phyloP scores from a whole-genome alignment of 2,888 invertebrate genomes.

The Agonopterix heracliana region DNA sequence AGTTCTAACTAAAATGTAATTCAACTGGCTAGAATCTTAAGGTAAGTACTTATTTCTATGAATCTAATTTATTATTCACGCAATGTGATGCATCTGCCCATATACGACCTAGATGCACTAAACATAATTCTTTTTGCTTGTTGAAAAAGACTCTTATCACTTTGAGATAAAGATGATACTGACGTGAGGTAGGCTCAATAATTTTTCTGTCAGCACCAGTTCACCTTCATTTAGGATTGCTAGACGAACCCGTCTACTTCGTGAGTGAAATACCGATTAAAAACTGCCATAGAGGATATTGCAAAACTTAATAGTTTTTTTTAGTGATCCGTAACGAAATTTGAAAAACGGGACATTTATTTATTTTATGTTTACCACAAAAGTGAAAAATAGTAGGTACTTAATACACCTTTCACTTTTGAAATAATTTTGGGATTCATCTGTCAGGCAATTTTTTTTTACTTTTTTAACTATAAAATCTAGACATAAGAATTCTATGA shows the following conservation, averaged over 20 bases:
- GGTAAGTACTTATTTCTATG: no score
- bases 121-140: slow-evolving; percentile 12
- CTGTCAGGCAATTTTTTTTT: no score
- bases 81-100: slow-evolving; percentile 23
- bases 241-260: slow-evolving; percentile 1
- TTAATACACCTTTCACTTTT: no score
- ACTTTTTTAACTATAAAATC: no score
- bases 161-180: background rate
- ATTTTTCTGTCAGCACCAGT: slow-evolving; percentile 19
- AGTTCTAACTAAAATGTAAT: background rate
- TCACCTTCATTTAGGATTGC: slow-evolving; percentile 25
- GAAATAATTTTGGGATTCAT: no score
- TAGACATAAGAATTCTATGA: no score
- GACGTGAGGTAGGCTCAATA: background rate
- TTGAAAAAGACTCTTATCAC: slow-evolving; percentile 1
- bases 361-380: background rate
- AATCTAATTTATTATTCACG: no score
- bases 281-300: slow-evolving; percentile 2
- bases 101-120: slow-evolving; percentile 25
- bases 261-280: slow-evolving; percentile 18
- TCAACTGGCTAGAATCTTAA: no score
- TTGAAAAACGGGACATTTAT: background rate
- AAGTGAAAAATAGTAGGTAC: no score
- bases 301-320: background rate
- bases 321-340: background rate